Percentiles rank a stretch among this genome's conserved stretches.
Evolutionary conservation across 2,113 vertebrate species (phyloP).

Genomic region (Eulemur macaco): DNA sequence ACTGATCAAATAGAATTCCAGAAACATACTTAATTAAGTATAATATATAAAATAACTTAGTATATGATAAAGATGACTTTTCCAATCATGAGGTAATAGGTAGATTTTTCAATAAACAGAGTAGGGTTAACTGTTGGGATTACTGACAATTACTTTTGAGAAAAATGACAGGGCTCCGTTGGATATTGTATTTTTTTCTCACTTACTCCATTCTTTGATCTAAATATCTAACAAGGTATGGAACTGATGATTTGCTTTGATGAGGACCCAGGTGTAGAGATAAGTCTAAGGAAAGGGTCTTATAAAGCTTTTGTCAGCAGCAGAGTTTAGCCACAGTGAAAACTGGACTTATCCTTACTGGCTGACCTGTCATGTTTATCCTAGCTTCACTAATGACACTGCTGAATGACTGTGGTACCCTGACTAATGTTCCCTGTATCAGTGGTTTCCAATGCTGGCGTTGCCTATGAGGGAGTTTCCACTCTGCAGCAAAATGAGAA

Average conservation of each 20-base stretch:
- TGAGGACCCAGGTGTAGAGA: not conserved
- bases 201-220: not conserved
- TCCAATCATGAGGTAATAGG: not conserved
- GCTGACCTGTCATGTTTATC: not conserved
- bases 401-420: not conserved
- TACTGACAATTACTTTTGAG: not conserved
- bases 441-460: not conserved
- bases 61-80: not conserved
- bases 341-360: not conserved
- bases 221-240: not conserved
- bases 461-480: not conserved
- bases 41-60: not conserved
- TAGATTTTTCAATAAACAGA: not conserved
- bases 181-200: not conserved
- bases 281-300: not conserved
- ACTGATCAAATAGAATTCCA: not conserved
- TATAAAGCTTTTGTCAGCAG: too few relatives aligned
- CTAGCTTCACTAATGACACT: not conserved
- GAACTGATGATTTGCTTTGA: not conserved
- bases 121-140: not conserved
- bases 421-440: not conserved
- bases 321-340: not conserved
- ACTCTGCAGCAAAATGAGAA: not conserved
- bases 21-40: not conserved
- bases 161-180: not conserved